Evolutionary conservation across 2,113 vertebrate genomes (phyloP), one percentile per base, ranked within the genome.

Genomic region (Chloroceryle aenea): DNA sequence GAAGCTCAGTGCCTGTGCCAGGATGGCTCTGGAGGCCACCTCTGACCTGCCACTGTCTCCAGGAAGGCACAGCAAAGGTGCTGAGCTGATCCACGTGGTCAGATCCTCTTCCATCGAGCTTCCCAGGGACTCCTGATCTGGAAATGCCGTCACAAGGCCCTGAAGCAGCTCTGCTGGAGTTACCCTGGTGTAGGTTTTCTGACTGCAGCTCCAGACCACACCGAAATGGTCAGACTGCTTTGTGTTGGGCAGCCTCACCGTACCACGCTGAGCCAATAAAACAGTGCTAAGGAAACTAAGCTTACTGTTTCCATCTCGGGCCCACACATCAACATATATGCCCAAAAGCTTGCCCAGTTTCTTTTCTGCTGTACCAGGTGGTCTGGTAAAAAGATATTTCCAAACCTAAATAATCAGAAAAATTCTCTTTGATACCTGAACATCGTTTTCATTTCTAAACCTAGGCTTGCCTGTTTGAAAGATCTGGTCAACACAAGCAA

Each of bases 1-100:
- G 9, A 40, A 47, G 61, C 47, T 68, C 56, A 26, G 73, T 0
- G 1, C 20, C 66, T 67, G 38, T 4, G 23, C 43, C 0, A 0
- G 52, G 30, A 4, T 3, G 34, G 5, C 10, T 79, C 42, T 3
- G 30, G 75, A 32, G 20, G 30, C 40, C 27, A 26, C 40, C 61
- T 47, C 59, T 12, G 50, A 34, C 34, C 55, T 21, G 19, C 55
- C 15, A 3, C 5, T 17, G 12, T 7, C 47, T 63, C 30, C 64
- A 52, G 40, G 23, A 42, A 21, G 56, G 73, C 62, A 45, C 77
- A 30, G 69, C 1, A 9, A 87, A 69, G 61, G 21, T n/a, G 10
- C 18, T 11, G 11, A 38, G 45, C n/a, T 36, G 45, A 34, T 6
- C 3, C 26, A 15, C 1, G 0, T 1, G 27, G 59, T 40, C 45